Evolutionary conservation across 2,888 invertebrate genomes (phyloP).

Genomic region (Caenorhabditis plicata): DNA sequence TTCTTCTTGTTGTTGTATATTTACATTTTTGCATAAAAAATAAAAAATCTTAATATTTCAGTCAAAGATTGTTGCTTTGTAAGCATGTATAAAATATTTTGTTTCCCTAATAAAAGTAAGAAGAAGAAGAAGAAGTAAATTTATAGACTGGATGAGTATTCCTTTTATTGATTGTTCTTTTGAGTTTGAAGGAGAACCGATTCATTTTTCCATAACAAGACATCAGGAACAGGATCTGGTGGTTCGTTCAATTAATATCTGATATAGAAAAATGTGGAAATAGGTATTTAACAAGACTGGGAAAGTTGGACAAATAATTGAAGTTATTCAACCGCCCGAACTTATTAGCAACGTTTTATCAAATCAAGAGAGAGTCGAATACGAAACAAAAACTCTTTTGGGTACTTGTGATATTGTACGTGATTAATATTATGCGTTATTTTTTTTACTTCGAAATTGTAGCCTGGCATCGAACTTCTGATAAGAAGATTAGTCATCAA

Average conservation of each 20-base stretch:
- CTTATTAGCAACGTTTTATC: slow-evolving; percentile 22
- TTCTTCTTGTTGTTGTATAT: slow-evolving; percentile 7
- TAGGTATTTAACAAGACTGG: slow-evolving; percentile 45
- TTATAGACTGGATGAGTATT: slow-evolving; percentile 27
- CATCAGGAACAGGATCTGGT: slow-evolving; percentile 49
- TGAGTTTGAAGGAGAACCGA: slow-evolving; percentile 20
- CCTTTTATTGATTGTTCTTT: slow-evolving; percentile 44
- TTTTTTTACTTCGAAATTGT: background rate
- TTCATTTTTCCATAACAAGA: slow-evolving; percentile 47
- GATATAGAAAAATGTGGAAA: background rate
- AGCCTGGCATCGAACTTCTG: slow-evolving; percentile 45
- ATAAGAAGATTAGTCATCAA: slow-evolving; percentile 46
- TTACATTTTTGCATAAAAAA: too few species aligned
- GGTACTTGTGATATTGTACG: slow-evolving; percentile 41
- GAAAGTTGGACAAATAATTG: slow-evolving; percentile 49
- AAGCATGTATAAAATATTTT: too few species aligned
- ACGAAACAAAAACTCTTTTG: slow-evolving; percentile 50
- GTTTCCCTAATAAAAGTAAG: too few species aligned
- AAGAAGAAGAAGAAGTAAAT: too few species aligned
- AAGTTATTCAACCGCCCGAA: slow-evolving; percentile 48
- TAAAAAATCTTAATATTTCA: too few species aligned
- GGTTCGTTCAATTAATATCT: slow-evolving; percentile 8
- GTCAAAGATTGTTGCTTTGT: too few species aligned
- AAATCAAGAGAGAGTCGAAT: slow-evolving; percentile 41
- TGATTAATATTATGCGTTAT: too few species aligned